Evolutionary conservation across 2,113 vertebrate species (phyloP), one percentile per base, ranked within the genome.

Genomic region (Psilopsiagon aymara): DNA sequence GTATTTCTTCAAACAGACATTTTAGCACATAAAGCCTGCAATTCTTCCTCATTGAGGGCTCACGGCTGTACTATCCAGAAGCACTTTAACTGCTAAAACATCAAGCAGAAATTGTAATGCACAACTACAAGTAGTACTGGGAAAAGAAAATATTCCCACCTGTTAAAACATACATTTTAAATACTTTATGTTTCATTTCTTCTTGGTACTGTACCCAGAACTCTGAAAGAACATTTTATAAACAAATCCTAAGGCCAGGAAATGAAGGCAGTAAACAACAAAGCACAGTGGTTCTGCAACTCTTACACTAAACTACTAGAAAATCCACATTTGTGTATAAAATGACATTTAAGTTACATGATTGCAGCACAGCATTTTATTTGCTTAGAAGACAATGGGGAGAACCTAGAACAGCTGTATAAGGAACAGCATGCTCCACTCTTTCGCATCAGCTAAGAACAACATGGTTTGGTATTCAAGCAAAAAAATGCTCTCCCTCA

Each of bases 111-210:
- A 75, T 23, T 39, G 17, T n/a, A 78, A 7, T 64, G 69, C 44
- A 21, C 55, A 84, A 82, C 55, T 71, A 2, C 35, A 86, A 83
- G 41, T 31, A 89, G 60, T 44, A 55, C 10, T 82, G 66, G 67
- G 63, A 89, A 86, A 74, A 91, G 47, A 18, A 94, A 87, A 82
- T 79, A 89, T n/a, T 64, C 66, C 27, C 71, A 93, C 84, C 94
- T 88, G 62, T 64, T 92, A 85, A 76, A 87, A 93, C 17, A 79
- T 8, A 74, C 21, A 82, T 64, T 87, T 84, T n/a, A 68, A 94
- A 78, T 71, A 75, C 81, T 93, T 96, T 79, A 86, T 28, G 17
- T 63, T 75, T 86, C 73, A 68, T 68, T 88, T 81, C 83, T 76
- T 79, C 66, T 64, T 41, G 46, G 35, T 51, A 51, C 16, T 28